Evolutionary conservation across 1,140 invertebrate genomes (phyloP).

Genomic region (Lepeophtheirus salmonis): DNA sequence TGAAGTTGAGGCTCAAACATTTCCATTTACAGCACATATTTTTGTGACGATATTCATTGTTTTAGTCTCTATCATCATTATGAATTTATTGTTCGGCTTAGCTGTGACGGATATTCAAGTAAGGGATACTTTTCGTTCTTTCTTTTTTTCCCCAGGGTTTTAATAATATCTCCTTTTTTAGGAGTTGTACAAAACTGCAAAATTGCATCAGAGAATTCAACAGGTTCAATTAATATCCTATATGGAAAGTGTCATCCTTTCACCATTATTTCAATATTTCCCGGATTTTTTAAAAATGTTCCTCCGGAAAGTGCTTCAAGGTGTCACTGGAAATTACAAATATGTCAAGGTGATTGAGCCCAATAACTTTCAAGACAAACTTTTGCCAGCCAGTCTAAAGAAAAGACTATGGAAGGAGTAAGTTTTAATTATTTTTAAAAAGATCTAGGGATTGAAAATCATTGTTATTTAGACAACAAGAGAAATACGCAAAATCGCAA

Average conservation of each 20-base stretch:
- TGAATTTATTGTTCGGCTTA: slow-evolving; percentile 59
- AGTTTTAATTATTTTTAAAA: too few species aligned
- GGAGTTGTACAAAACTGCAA: slow-evolving; percentile 10
- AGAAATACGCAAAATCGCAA: not conserved
- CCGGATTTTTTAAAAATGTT: not conserved
- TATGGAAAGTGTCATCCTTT: slow-evolving; percentile 11
- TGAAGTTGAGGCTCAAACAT: slow-evolving; percentile 27
- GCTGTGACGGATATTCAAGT: slow-evolving; percentile 58
- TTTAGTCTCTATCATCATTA: slow-evolving; percentile 60
- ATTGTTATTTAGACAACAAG: too few species aligned
- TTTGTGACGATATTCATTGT: slow-evolving; percentile 55
- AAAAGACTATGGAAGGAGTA: not conserved
- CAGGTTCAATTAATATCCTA: slow-evolving; percentile 16
- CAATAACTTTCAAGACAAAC: not conserved
- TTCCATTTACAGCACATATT: slow-evolving; percentile 48
- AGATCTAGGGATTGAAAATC: too few species aligned
- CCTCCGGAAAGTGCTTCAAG: slow-evolving; percentile 2
- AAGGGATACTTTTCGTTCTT: too few species aligned
- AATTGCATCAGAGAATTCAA: slow-evolving; percentile 13
- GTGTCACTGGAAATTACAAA: not conserved
- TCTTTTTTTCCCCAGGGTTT: too few species aligned
- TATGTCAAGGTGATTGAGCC: not conserved
- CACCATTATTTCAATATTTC: not conserved
- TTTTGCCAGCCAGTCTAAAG: not conserved
- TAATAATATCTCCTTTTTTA: too few species aligned